Evolutionary conservation across 2,113 vertebrate species (phyloP).

Genomic region (Myrmecobius fasciatus): DNA sequence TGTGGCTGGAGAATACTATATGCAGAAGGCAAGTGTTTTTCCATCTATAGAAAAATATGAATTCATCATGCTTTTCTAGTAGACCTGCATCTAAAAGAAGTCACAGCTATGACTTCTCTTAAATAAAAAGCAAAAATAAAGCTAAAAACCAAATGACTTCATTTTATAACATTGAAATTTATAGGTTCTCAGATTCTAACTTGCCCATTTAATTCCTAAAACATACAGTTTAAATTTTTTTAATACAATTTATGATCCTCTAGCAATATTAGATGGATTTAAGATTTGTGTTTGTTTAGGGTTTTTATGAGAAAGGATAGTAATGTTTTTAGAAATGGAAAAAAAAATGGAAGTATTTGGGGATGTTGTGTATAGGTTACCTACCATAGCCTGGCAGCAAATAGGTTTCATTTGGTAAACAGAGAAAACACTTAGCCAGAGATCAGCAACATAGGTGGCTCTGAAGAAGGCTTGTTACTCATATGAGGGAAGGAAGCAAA

Average conservation of each 20-base stretch:
- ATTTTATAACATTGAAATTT: constrained; percentile 17
- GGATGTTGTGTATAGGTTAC: not conserved
- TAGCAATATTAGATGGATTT: not conserved
- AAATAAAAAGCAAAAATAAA: constrained; percentile 37
- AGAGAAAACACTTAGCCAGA: not conserved
- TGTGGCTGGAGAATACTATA: constrained; percentile 26
- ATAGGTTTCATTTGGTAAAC: not conserved
- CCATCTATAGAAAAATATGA: constrained; percentile 13
- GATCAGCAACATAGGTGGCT: not conserved
- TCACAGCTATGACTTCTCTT: too few relatives aligned
- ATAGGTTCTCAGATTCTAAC: not conserved
- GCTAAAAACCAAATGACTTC: constrained; percentile 27
- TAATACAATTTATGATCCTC: not conserved
- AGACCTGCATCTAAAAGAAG: too few relatives aligned
- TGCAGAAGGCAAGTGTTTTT: constrained; percentile 27
- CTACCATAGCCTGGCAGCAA: not conserved
- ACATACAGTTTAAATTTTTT: not conserved
- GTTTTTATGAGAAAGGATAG: not conserved
- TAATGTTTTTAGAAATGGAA: constrained; percentile 31
- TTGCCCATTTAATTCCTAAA: not conserved
- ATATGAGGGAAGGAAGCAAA: not conserved
- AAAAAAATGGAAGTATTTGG: not conserved
- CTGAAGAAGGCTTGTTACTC: not conserved
- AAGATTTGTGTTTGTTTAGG: not conserved
- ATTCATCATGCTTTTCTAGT: too few relatives aligned